These are phyloP conservation scores for Calycopis cecrops DNA, from an alignment of 1,140 invertebrate species.

Conservation along the genomic window DNA sequence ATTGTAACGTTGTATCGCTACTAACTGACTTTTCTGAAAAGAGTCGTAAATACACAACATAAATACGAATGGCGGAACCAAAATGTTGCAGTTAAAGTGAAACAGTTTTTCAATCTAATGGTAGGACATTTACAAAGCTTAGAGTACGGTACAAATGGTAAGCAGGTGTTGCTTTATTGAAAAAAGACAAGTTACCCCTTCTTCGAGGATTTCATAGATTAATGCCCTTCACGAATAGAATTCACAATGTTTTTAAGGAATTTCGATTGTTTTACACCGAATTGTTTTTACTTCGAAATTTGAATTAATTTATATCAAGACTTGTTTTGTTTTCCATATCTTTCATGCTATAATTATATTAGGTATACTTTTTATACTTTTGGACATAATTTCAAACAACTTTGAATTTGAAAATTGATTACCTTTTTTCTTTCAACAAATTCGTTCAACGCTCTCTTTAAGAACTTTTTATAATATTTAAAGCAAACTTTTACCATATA, in stretches of 20 bases:
- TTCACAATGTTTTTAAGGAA: no score
- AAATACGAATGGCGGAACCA: slow-evolving; percentile 32
- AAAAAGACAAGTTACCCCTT: slow-evolving; percentile 65
- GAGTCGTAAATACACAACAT: slow-evolving; percentile 24
- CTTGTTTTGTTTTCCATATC: no score
- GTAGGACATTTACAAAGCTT: slow-evolving; percentile 64
- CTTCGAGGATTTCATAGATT: slow-evolving; percentile 41
- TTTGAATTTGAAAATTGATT: no score
- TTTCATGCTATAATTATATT: no score
- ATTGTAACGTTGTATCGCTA: slow-evolving; percentile 23
- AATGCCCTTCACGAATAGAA: background rate
- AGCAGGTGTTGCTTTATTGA: slow-evolving; percentile 70
- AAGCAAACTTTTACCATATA: no score
- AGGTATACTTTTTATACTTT: no score
- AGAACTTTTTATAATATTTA: background rate
- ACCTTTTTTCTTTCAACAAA: slow-evolving; percentile 1
- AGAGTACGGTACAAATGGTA: slow-evolving; percentile 49
- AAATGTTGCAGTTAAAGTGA: slow-evolving; percentile 44
- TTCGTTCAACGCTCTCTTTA: slow-evolving; percentile 10
- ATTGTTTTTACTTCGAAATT: no score
- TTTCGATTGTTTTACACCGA: no score
- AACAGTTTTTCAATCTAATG: slow-evolving; percentile 72
- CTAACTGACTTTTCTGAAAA: slow-evolving; percentile 20
- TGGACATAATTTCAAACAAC: no score
- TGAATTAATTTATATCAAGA: no score